A percentile compares a stretch with the other conserved stretches of the same genome.
phyloP scores from a whole-genome alignment of 2,888 invertebrate species.

The Empis stercorea region DNA sequence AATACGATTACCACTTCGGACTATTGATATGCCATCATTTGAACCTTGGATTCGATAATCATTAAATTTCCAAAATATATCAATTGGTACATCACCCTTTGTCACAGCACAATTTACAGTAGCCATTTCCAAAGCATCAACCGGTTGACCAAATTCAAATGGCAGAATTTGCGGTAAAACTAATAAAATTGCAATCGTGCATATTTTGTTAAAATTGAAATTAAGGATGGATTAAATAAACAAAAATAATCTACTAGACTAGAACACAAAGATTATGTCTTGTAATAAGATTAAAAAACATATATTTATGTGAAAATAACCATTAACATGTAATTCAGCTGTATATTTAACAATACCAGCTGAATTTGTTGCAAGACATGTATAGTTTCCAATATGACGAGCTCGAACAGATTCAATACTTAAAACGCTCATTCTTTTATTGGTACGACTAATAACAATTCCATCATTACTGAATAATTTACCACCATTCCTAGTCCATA shows the following conservation, averaged over 20 bases:
- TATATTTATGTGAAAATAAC: slow-evolving; percentile 26
- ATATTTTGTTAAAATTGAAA: background rate
- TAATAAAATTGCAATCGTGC: slow-evolving; percentile 17
- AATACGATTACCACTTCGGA: slow-evolving; percentile 28
- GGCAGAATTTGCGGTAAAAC: slow-evolving; percentile 45
- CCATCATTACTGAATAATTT: slow-evolving; percentile 40
- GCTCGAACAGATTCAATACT: slow-evolving; percentile 49
- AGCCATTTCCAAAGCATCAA: slow-evolving; percentile 42
- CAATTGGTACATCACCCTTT: slow-evolving; percentile 48
- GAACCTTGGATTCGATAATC: slow-evolving; percentile 25
- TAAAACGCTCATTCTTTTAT: slow-evolving; percentile 49
- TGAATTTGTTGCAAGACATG: slow-evolving; percentile 46
- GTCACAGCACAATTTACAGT: slow-evolving; percentile 42
- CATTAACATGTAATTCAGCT: slow-evolving; percentile 45
- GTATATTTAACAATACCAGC: slow-evolving; percentile 45
- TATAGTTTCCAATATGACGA: slow-evolving; percentile 48
- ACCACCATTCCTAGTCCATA: slow-evolving; percentile 48
- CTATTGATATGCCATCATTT: slow-evolving; percentile 23
- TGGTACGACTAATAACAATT: slow-evolving; percentile 42
- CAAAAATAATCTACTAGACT: background rate
- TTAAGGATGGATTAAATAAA: background rate
- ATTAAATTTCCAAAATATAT: slow-evolving; percentile 46
- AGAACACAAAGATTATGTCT: background rate
- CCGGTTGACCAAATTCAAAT: slow-evolving; percentile 41
- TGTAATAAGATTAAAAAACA: background rate